Base-by-base conservation (phyloP, 2,113 vertebrate species). In the Oreocharis arfaki region DNA sequence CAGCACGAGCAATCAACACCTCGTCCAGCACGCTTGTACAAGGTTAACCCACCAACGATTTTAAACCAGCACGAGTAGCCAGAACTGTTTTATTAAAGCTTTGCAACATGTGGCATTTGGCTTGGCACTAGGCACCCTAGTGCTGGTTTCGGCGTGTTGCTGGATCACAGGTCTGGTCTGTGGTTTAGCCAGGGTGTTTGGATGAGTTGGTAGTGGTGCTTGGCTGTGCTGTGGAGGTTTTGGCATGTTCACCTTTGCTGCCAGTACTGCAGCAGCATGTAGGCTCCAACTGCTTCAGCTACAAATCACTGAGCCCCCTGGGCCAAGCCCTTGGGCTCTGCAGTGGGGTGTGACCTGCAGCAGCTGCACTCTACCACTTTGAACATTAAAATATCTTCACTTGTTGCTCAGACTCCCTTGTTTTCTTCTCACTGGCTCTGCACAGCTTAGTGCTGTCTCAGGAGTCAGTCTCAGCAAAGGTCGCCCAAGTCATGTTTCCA, bases 1-100 rank as follows among this genome's bases (percentile, higher is more conserved):
- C 2, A 3, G 56, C 30, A 57, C 0, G 0, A 55, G 55, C 1
- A 1, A 41, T 47, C 8, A 5, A 22, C 0, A 0, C 52, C 56
- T 89, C 14, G 26, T 67, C 47, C 17, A 70, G 64, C 32, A 30
- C 28, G 0, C 30, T 35, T 3, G 1, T 59, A 41, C 14, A 15
- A 71, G 35, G 35, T 39, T 75, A 84, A 81, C 27, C 16, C 39
- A 67, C 13, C 30, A 46, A 20, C 0, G 0, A 21, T 68, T 89
- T 70, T 47, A 68, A 89, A 42, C 68, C 77, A 84, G 41, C 0
- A 0, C 56, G 44, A 79, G 44, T 39, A 52, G 41, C 49, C 46
- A 76, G 65, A 76, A 24, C 27, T 75, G 30, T 57, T 76, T 82
- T 60, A 30, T 53, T 41, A 71, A 64, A 75, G 41, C 41, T 85